Percentiles rank a stretch among this genome's conserved stretches.
Evolutionary conservation across 2,888 invertebrate genomes (phyloP).

Genomic region (Lepidonotus clava): DNA sequence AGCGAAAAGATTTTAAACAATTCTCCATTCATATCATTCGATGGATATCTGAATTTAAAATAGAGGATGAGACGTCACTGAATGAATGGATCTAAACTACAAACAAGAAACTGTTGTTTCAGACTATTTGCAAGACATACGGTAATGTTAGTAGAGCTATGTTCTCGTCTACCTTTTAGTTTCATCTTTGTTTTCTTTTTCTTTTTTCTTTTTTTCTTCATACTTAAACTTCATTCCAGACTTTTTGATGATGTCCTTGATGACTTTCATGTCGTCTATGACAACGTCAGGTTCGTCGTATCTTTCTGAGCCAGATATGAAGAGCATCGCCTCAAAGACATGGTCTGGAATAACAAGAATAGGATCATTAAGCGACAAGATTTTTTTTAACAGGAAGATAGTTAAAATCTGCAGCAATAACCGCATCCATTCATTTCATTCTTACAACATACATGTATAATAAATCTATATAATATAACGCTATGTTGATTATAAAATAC

Average conservation of each 20-base stretch:
- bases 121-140: not conserved
- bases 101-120: not conserved
- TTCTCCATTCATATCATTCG: no score
- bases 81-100: no score
- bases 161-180: constrained; percentile 70
- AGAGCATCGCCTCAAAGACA: constrained; percentile 86
- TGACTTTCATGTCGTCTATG: constrained; percentile 85
- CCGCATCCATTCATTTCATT: not conserved
- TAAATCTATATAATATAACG: not conserved
- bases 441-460: not conserved
- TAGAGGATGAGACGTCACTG: no score
- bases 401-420: not conserved
- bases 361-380: no score
- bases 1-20: no score
- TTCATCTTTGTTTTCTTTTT: constrained; percentile 79
- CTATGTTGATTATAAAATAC: no score
- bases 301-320: constrained; percentile 84
- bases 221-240: constrained; percentile 85
- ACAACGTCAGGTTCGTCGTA: constrained; percentile 83
- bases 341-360: constrained; percentile 83
- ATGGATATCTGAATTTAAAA: no score
- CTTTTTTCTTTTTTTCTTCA: constrained; percentile 77
- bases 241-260: constrained; percentile 86
- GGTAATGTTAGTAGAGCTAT: not conserved
- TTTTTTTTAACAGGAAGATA: not conserved